Conservation (phyloP, 2,888 invertebrate species). For the Lasioglossum malachurum region DNA sequence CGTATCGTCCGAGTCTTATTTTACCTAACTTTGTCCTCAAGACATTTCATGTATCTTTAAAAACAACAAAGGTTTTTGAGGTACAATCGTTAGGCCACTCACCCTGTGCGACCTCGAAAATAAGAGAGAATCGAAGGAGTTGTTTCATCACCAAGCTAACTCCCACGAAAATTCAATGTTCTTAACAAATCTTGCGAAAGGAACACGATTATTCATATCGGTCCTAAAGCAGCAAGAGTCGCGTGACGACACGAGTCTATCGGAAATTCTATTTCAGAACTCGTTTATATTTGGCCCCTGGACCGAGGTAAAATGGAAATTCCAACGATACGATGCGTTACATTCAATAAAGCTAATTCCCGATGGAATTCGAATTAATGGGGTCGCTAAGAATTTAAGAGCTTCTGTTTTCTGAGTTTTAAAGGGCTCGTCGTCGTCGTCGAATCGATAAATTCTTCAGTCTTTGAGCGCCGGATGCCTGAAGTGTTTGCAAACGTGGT, state of each 20-base stretch:
- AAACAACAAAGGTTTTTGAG: too few relatives aligned
- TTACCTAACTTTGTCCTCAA: too few relatives aligned
- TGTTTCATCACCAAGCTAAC: too few relatives aligned
- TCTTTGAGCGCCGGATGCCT: not conserved
- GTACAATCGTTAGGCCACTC: too few relatives aligned
- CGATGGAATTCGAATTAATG: slow-evolving; percentile 16
- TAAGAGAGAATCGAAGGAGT: not conserved
- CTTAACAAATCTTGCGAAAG: not conserved
- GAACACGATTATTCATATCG: not conserved
- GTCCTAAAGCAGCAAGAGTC: not conserved
- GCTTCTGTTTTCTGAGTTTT: not conserved
- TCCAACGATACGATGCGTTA: slow-evolving; percentile 1
- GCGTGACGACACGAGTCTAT: not conserved
- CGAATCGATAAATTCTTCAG: not conserved
- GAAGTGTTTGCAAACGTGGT: not conserved
- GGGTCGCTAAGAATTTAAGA: not conserved
- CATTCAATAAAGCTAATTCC: not conserved
- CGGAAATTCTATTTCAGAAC: not conserved
- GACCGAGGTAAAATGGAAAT: not conserved
- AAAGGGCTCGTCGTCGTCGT: not conserved
- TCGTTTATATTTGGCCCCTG: not conserved
- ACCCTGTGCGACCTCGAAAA: too few relatives aligned
- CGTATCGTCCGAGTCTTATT: too few relatives aligned
- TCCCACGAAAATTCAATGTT: too few relatives aligned
- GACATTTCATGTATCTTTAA: too few relatives aligned